phyloP scores from a whole-genome alignment of 2,797 vertebrate genomes.

The Sebastes itinus region DNA sequence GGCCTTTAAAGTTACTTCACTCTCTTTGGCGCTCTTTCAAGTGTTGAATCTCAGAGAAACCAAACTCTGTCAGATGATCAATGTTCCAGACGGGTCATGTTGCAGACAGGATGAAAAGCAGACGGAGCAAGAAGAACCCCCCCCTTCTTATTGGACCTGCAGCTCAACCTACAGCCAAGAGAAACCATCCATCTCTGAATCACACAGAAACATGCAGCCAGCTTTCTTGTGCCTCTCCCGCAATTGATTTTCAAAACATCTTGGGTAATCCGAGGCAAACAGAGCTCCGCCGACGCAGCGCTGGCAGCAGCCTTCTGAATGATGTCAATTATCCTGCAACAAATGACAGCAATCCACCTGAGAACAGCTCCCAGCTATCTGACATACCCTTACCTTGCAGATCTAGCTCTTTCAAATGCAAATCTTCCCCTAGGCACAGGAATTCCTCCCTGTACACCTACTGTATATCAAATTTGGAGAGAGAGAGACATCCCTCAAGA shows the following conservation, averaged over 20 bases:
- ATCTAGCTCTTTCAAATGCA: constrained; percentile 66
- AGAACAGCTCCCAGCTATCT: constrained; percentile 38
- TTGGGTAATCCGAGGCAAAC: constrained; percentile 48
- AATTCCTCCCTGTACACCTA: constrained; percentile 28
- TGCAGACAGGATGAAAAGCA: constrained; percentile 11
- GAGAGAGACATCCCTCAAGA: constrained; percentile 27
- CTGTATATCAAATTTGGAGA: constrained; percentile 33
- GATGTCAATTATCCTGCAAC: constrained; percentile 67
- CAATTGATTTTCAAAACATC: constrained; percentile 47
- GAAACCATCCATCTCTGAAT: not conserved
- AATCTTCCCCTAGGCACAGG: constrained; percentile 51
- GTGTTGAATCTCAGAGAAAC: not conserved
- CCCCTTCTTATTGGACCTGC: not conserved
- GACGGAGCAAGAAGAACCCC: not conserved
- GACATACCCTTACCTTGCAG: constrained; percentile 62
- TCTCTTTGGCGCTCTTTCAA: not conserved
- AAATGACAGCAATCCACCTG: constrained; percentile 63
- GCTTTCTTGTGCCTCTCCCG: constrained; percentile 15
- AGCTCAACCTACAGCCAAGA: not conserved
- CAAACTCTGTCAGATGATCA: not conserved
- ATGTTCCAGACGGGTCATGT: constrained; percentile 4
- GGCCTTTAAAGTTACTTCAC: not conserved
- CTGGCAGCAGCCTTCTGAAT: constrained; percentile 42
- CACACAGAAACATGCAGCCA: not conserved
- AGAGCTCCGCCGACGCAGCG: constrained; percentile 11